phyloP scores from a whole-genome alignment of 2,888 invertebrate species.

The Mythimna pallens region DNA sequence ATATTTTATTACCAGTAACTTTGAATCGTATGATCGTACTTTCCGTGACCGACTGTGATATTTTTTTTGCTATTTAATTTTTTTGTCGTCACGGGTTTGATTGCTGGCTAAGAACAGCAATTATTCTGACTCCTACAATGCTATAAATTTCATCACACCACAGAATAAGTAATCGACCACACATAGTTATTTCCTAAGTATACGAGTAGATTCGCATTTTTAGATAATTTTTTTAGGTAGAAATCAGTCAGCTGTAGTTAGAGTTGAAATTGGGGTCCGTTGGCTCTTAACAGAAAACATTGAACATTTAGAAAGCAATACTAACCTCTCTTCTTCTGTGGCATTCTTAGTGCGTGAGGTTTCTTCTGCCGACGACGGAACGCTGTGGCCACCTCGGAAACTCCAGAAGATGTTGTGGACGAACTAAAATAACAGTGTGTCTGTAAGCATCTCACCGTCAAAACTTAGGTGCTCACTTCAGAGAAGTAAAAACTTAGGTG shows the following conservation, averaged over 20 bases:
- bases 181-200: too few relatives aligned
- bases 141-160: not conserved
- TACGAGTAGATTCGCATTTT: not conserved
- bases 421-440: constrained; percentile 70
- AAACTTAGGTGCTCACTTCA: too few relatives aligned
- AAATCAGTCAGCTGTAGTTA: too few relatives aligned
- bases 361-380: constrained; percentile 85
- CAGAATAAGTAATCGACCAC: too few relatives aligned
- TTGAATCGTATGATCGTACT: too few relatives aligned
- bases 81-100: not conserved
- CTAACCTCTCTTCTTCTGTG: constrained; percentile 85
- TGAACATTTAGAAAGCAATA: not conserved
- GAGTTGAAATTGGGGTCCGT: too few relatives aligned
- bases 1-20: too few relatives aligned
- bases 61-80: not conserved
- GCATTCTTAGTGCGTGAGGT: constrained; percentile 84
- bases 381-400: constrained; percentile 85
- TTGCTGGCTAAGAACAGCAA: not conserved
- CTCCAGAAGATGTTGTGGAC: constrained; percentile 85
- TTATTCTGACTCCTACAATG: not conserved
- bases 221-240: not conserved
- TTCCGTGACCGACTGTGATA: not conserved
- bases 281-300: not conserved
- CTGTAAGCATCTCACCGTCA: too few relatives aligned
- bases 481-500: too few relatives aligned